phyloP scores from a whole-genome alignment of 2,797 vertebrate species.

The Sebastes itinus region DNA sequence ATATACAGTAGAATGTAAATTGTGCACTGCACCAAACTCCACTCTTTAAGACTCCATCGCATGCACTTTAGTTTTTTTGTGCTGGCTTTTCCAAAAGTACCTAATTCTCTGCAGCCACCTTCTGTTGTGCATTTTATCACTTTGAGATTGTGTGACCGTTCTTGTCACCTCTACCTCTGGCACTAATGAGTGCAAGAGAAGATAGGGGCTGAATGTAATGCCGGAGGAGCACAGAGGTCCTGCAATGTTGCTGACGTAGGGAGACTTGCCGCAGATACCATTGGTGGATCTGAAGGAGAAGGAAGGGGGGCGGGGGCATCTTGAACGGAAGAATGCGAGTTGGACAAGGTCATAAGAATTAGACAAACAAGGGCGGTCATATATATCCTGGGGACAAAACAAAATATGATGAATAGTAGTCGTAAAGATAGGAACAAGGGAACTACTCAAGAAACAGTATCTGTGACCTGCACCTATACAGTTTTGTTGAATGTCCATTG shows the following conservation, averaged over 20 bases:
- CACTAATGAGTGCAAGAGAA: slow-evolving; percentile 77
- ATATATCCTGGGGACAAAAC: slow-evolving; percentile 49
- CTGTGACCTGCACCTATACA: slow-evolving; percentile 7
- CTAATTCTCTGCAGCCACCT: slow-evolving; percentile 62
- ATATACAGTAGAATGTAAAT: slow-evolving; percentile 82
- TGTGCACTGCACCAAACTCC: slow-evolving; percentile 80
- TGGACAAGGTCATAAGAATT: slow-evolving; percentile 78
- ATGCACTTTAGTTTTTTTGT: slow-evolving; percentile 47
- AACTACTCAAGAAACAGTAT: background rate
- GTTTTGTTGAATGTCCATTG: background rate
- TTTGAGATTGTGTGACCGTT: slow-evolving; percentile 73
- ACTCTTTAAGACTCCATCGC: slow-evolving; percentile 60
- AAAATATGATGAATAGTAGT: slow-evolving; percentile 47
- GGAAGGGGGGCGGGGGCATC: slow-evolving; percentile 37
- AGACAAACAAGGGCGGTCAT: slow-evolving; percentile 69
- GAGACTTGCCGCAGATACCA: slow-evolving; percentile 67
- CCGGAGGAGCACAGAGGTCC: slow-evolving; percentile 75
- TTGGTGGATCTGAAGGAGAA: slow-evolving; percentile 64
- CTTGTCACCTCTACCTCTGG: slow-evolving; percentile 77
- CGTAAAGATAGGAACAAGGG: background rate
- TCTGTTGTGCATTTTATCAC: slow-evolving; percentile 70
- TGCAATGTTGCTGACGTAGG: slow-evolving; percentile 80
- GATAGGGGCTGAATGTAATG: slow-evolving; percentile 73
- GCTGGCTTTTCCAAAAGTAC: slow-evolving; percentile 42
- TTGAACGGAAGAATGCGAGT: slow-evolving; percentile 67